These are phyloP conservation scores for Diorhabda elongata DNA, from an alignment of 1,140 invertebrate genomes.

Conservation along the genomic window DNA sequence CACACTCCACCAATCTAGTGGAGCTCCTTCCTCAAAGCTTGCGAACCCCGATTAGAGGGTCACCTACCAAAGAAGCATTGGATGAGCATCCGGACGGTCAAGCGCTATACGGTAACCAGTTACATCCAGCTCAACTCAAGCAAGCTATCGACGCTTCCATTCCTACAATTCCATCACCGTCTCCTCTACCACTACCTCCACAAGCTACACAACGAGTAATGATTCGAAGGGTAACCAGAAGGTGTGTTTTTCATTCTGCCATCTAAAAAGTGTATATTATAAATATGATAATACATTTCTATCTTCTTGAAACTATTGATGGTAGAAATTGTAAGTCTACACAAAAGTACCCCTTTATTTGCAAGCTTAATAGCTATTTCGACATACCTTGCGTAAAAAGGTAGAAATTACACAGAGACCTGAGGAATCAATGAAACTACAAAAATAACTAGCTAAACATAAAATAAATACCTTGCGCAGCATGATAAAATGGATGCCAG, in stretches of 20 bases:
- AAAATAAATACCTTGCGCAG: too few relatives aligned
- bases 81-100: slow-evolving; percentile 49
- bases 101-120: slow-evolving; percentile 55
- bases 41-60: slow-evolving; percentile 70
- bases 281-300: too few relatives aligned
- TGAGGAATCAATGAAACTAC: too few relatives aligned
- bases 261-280: too few relatives aligned
- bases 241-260: slow-evolving; percentile 47
- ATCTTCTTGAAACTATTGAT: too few relatives aligned
- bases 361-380: too few relatives aligned
- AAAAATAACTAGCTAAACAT: too few relatives aligned
- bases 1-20: slow-evolving; percentile 78
- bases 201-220: slow-evolving; percentile 53
- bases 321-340: too few relatives aligned
- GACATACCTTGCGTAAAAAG: too few relatives aligned
- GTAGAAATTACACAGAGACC: too few relatives aligned
- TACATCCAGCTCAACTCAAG: slow-evolving; percentile 54
- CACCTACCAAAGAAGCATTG: slow-evolving; percentile 58
- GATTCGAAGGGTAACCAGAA: slow-evolving; percentile 66
- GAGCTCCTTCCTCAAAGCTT: slow-evolving; percentile 81
- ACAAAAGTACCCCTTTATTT: too few relatives aligned
- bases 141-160: slow-evolving; percentile 45
- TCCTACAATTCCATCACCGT: slow-evolving; percentile 31
- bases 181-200: slow-evolving; percentile 39
- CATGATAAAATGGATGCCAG: too few relatives aligned